Conservation (phyloP, 1,140 invertebrate species). For the Pristionchus pacificus region DNA sequence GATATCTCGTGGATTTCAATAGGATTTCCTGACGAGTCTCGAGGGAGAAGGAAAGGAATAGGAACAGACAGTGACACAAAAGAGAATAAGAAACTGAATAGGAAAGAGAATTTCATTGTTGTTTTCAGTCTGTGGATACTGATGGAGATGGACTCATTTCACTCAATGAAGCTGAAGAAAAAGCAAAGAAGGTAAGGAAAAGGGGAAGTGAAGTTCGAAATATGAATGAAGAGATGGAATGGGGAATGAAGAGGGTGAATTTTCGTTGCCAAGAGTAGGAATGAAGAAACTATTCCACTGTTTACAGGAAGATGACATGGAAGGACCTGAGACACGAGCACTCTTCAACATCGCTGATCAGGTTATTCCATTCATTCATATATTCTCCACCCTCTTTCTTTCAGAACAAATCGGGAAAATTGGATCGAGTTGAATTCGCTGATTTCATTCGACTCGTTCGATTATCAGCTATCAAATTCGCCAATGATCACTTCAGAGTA, state of each 20-base stretch:
- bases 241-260: too few relatives aligned
- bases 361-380: slow-evolving; percentile 26
- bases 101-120: neutral
- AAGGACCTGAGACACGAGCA: slow-evolving; percentile 43
- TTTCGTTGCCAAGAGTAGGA: too few relatives aligned
- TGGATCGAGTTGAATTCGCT: slow-evolving; percentile 47
- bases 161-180: slow-evolving; percentile 42
- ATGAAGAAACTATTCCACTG: too few relatives aligned
- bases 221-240: too few relatives aligned
- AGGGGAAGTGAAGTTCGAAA: too few relatives aligned
- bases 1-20: too few relatives aligned
- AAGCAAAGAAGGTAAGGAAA: too few relatives aligned
- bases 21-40: too few relatives aligned
- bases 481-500: slow-evolving; percentile 51
- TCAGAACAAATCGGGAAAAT: slow-evolving; percentile 30
- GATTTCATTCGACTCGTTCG: slow-evolving; percentile 54
- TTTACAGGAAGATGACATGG: slow-evolving; percentile 51
- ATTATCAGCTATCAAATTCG: slow-evolving; percentile 54
- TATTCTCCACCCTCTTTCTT: slow-evolving; percentile 36
- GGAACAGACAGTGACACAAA: too few relatives aligned
- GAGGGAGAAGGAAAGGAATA: too few relatives aligned
- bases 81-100: too few relatives aligned
- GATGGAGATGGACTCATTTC: slow-evolving; percentile 50
- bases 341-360: slow-evolving; percentile 55
- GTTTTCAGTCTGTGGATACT: slow-evolving; percentile 35